Base-by-base conservation (phyloP, 2,113 vertebrate genomes). In the Notechis scutatus region DNA sequence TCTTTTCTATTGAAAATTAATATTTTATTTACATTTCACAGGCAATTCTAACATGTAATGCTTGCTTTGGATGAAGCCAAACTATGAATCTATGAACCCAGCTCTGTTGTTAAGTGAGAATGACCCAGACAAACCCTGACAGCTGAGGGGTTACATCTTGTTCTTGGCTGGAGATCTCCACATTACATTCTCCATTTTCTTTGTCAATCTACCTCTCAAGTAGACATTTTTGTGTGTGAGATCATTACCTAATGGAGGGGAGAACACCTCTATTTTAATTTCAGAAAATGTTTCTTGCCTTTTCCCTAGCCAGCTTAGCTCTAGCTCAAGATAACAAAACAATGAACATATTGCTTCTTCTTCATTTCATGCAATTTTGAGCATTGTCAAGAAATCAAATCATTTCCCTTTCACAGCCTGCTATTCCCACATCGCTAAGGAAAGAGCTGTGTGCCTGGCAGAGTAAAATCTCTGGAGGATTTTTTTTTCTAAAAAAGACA, bases 331-430 rank as follows among this genome's bases (percentile, higher is more conserved):
- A 95, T 94, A 96, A 94, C 94, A 94, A 94, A 96, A 90, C 93
- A 93, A 69, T 21, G 92, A 94, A 74, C 34, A 10, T 10, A 29
- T n/a, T 47, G 45, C 94, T 92, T 88, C 88, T 92, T 85, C 54
- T 96, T 95, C 94, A n/a, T 95, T 95, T 96, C 92, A 88, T 92
- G 95, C 95, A 2, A 86, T 96, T 94, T 94, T 95, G 93, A 95
- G 50, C 95, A 92, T 94, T 0, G 0, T 94, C 94, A 90, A 92
- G 81, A 94, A 94, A 92, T 93, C 59, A 88, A 93, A 94, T 95
- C 89, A 1, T 5, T 56, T 89, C 42, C 64, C 91, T 95, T 92
- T 95, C 88, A 7, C 93, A 94, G 89, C 88, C 89, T 92, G 57
- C 57, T 57, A 92, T 94, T 81, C 85, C 0, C 0, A 42, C 15